Conservation (phyloP, 2,113 vertebrate genomes). For the Lichenostomus cassidix region DNA sequence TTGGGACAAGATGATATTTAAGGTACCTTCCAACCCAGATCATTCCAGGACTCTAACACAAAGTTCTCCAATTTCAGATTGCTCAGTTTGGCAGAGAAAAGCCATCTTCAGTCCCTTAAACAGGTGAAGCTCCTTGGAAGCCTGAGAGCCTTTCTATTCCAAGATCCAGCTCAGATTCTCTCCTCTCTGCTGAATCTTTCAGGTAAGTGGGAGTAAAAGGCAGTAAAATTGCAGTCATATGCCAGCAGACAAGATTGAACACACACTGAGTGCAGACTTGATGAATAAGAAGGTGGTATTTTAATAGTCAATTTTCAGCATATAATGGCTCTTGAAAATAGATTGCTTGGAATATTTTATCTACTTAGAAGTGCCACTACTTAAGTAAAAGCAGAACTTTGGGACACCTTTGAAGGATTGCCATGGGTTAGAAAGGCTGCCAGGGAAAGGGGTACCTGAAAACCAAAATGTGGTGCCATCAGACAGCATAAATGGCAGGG, state of each 20-base stretch:
- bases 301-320: slow-evolving; percentile 59
- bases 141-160: not conserved
- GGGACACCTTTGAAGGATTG: not conserved
- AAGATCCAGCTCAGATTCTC: not conserved
- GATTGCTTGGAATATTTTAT: slow-evolving; percentile 48
- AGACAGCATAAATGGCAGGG: not conserved
- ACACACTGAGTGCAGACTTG: not conserved
- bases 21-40: not conserved
- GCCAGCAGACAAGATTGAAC: slow-evolving; percentile 50
- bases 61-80: not conserved
- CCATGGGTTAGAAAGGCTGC: not conserved
- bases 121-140: slow-evolving; percentile 1
- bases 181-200: not conserved
- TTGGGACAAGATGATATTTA: not conserved
- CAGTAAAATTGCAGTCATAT: slow-evolving; percentile 55
- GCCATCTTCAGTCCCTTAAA: not conserved
- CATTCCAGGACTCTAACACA: not conserved
- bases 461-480: not conserved
- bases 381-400: slow-evolving; percentile 6
- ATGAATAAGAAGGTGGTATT: slow-evolving; percentile 56
- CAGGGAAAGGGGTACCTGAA: not conserved
- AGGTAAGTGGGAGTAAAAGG: slow-evolving; percentile 61
- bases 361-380: slow-evolving; percentile 12
- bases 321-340: slow-evolving; percentile 45
- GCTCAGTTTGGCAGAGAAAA: not conserved